Conservation (phyloP, 2,113 vertebrate genomes). For the Furnarius figulus region DNA sequence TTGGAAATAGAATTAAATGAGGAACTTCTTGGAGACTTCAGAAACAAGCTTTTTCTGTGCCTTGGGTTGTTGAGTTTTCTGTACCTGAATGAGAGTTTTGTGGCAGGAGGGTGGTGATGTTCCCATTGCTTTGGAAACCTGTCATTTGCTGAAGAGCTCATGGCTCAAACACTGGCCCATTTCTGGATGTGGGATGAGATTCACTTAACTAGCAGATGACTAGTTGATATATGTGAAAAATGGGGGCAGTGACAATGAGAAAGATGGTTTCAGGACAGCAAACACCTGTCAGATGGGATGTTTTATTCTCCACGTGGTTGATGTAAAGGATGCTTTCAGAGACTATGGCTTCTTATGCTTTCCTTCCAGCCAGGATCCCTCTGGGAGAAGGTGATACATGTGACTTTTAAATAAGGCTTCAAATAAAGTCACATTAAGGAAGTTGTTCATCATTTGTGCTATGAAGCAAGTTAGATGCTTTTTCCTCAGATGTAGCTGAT, state of each 20-base stretch:
- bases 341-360: not conserved
- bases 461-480: not conserved
- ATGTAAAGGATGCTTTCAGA: not conserved
- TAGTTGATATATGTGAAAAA: not conserved
- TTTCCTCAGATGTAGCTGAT: not conserved
- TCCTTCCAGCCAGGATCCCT: not conserved
- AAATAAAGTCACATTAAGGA: not conserved
- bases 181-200: not conserved
- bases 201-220: not conserved
- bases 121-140: not conserved
- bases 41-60: not conserved
- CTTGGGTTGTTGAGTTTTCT: not conserved
- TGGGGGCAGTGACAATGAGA: not conserved
- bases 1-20: not conserved
- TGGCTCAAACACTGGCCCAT: not conserved
- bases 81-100: not conserved
- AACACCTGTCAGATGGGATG: not conserved
- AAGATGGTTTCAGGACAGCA: not conserved
- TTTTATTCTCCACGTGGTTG: not conserved
- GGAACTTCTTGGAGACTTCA: not conserved
- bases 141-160: not conserved
- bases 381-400: not conserved
- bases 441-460: not conserved
- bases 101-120: not conserved
- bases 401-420: not conserved